Percentiles rank a stretch among this genome's conserved stretches.
Conservation (phyloP, 2,888 invertebrate genomes). For the Temnothorax rugatulus region DNA sequence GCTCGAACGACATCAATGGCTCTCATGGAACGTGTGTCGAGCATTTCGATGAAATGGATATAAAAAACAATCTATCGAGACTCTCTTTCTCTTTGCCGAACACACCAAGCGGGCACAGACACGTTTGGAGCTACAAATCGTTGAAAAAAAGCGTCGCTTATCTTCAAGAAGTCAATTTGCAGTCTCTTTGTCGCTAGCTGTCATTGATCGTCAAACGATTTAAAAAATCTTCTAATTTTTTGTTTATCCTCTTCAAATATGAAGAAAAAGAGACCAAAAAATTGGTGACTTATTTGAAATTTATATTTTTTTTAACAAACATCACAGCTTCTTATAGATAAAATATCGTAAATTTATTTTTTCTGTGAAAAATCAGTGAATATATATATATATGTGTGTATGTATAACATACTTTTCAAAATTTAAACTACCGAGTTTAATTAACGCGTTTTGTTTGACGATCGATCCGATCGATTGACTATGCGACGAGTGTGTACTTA, state of each 20-base stretch:
- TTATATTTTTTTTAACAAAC: not conserved
- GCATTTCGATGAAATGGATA: slow-evolving; percentile 63
- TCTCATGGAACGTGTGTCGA: slow-evolving; percentile 53
- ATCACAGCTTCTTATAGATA: not conserved
- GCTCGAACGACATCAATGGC: slow-evolving; percentile 60
- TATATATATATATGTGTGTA: no score
- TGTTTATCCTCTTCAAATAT: not conserved
- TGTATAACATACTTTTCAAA: no score
- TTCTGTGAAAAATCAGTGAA: slow-evolving; percentile 5
- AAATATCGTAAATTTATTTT: not conserved
- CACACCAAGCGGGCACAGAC: slow-evolving; percentile 50
- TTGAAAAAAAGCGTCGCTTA: slow-evolving; percentile 19
- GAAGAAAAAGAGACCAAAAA: not conserved
- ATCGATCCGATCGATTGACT: slow-evolving; percentile 36
- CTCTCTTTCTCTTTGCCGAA: slow-evolving; percentile 16
- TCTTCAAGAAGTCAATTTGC: slow-evolving; percentile 13
- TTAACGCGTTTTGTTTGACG: slow-evolving; percentile 25
- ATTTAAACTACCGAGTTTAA: not conserved
- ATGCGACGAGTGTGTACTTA: slow-evolving; percentile 19
- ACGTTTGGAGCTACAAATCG: slow-evolving; percentile 59
- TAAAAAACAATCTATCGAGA: slow-evolving; percentile 69
- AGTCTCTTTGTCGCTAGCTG: not conserved
- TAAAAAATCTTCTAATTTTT: not conserved
- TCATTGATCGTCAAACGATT: slow-evolving; percentile 32
- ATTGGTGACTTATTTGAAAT: slow-evolving; percentile 14